phyloP scores from a whole-genome alignment of 2,113 vertebrate genomes.

The Hippocampus abdominalis region DNA sequence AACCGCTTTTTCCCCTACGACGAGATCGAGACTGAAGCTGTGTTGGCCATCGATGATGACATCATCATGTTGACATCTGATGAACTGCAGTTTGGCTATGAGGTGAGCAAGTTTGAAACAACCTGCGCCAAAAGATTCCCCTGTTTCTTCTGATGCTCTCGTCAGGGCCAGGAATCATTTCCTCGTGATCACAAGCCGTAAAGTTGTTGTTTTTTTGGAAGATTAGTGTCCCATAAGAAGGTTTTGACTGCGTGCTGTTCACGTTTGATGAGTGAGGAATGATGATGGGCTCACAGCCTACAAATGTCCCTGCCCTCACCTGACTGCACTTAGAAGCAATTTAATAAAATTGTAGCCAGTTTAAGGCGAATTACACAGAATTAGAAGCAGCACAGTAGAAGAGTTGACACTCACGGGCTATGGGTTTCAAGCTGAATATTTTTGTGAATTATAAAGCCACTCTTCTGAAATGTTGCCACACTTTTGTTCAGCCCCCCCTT shows the following conservation, averaged over 20 bases:
- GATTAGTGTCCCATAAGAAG: slow-evolving; percentile 47
- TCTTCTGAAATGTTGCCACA: not conserved
- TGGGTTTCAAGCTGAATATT: not conserved
- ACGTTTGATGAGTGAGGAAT: slow-evolving; percentile 64
- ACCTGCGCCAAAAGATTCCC: slow-evolving; percentile 13
- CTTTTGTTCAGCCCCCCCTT: not conserved
- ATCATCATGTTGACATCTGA: slow-evolving; percentile 99
- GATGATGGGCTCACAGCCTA: slow-evolving; percentile 53
- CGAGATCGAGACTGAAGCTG: slow-evolving; percentile 94
- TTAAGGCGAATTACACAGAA: slow-evolving; percentile 71
- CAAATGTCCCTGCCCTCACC: slow-evolving; percentile 60
- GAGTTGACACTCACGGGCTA: slow-evolving; percentile 6
- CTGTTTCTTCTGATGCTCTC: slow-evolving; percentile 12
- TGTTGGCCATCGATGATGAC: slow-evolving; percentile 94
- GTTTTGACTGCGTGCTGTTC: slow-evolving; percentile 38
- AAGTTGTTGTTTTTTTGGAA: slow-evolving; percentile 46
- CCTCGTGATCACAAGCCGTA: slow-evolving; percentile 51
- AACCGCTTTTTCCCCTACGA: slow-evolving; percentile 99
- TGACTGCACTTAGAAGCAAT: slow-evolving; percentile 72
- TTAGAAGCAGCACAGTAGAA: slow-evolving; percentile 46
- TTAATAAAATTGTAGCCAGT: slow-evolving; percentile 72
- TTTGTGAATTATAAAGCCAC: not conserved
- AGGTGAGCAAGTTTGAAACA: slow-evolving; percentile 70
- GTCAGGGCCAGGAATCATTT: slow-evolving; percentile 34
- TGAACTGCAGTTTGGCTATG: slow-evolving; percentile 96